Evolutionary conservation across 2,113 vertebrate species (phyloP), one percentile per base, ranked within the genome.

Genomic region (Chrysochloris asiatica): DNA sequence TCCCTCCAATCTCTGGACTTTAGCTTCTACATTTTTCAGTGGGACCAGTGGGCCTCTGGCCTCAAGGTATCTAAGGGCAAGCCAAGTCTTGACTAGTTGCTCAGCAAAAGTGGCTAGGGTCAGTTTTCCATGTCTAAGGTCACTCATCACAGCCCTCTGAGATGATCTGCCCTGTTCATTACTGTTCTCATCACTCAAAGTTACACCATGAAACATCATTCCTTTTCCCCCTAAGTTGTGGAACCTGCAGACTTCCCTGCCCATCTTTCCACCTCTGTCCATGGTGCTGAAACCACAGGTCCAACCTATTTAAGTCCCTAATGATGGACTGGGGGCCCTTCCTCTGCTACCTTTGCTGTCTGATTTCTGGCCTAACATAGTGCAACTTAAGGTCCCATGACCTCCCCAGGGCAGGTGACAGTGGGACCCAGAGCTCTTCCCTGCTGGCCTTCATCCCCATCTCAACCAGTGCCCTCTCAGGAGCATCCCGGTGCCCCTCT

Each of bases 271-370:
- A 4, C 28, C 76, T 88, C 91, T 95, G 77, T 93, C 93, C 85
- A 11, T 38, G 36, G 88, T 94, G 14, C 92, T 92, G 86, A 93
- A 94, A 80, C 54, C 19, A n/a, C 36, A 10, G 28, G 30, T 83
- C 63, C 47, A 41, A 7, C 16, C 47, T 76, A 28, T 48, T n/a
- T 19, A 48, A 30, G 12, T 84, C 67, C 50, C 67, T 71, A 8
- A 59, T 65, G 73, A n/a, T 43, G 30, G 17, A 19, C 38, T 22
- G 4, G 6, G 21, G 24, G 1, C 21, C 38, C 28, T 48, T 63
- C 43, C 56, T 38, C 69, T n/a, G 16, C 45, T 59, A 76, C 76
- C 61, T 88, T 92, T 73, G 88, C 69, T 67, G 33, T 63, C 63
- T 65, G 45, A 82, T 22, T 48, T 56, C 54, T 72, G 24, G 16